Evolutionary conservation across 1,140 invertebrate genomes (phyloP), one percentile per base, ranked within the genome.

Genomic region (Maniola jurtina): DNA sequence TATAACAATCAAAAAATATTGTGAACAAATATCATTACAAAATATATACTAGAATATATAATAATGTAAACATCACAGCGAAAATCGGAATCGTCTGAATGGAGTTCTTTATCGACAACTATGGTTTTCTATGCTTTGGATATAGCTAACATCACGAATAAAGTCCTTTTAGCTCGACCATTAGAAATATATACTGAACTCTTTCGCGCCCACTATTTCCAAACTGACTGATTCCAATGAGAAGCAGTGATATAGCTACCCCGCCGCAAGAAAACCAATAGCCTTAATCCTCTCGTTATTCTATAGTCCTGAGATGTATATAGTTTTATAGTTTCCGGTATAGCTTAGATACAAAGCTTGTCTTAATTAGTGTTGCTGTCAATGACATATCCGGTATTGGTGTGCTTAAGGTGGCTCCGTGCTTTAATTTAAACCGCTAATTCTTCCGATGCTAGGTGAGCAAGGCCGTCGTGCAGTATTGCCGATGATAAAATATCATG

Each of bases 1-100:
- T 66, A 66, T 36, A 38, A 66, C 58, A 61, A 6, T 25, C 45
- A 48, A 52, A 52, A 52, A 45, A 66, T 66, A 47, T 66, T 55
- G 38, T 42, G 2, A 45, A 52, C 40, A 66, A 61, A 66, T 55
- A 66, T 55, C 34, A 13, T 55, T 55, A 35, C 54, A 55, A 55
- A 55, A 36, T 47, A 55, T 66, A 59, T 65, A n/a, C n/a, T n/a
- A 58, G 45, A 64, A 65, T 55, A 61, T 52, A 40, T 34, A 52
- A 35, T 48, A 42, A 13, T 52, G 14, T 52, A 6, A 52, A 52
- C 15, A 16, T 52, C 48, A 11, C 4, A 15, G 48, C 48, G 16
- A 52, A 52, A 52, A 52, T 52, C 48, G 48, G 48, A 7, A 52
- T 16, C 48, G 48, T 25, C 48, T 15, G 48, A 16, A 52, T 52